Conservation (phyloP, 2,113 vertebrate species). For the Pristiophorus japonicus region DNA sequence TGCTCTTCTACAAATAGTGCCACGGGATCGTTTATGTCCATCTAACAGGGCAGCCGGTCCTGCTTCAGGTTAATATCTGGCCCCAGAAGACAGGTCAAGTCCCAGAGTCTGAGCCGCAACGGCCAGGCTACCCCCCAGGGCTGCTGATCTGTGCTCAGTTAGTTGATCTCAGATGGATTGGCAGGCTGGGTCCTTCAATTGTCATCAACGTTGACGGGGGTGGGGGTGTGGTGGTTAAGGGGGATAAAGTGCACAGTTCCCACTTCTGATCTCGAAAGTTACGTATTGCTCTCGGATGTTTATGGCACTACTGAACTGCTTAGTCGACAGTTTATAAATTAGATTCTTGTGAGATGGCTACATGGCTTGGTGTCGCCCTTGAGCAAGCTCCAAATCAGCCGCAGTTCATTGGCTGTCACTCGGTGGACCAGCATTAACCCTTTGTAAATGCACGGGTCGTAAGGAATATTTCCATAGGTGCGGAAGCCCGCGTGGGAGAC, state of each 20-base stretch:
- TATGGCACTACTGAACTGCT: not conserved
- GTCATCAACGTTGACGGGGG: too few relatives aligned
- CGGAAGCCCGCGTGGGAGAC: not conserved
- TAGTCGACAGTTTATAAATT: not conserved
- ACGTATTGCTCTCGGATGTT: not conserved
- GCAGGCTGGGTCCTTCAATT: not conserved
- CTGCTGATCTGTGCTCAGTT: not conserved
- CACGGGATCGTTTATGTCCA: not conserved
- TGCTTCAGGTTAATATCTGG: not conserved
- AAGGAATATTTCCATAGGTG: not conserved
- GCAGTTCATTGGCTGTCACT: not conserved
- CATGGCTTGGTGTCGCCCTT: not conserved
- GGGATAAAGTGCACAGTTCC: not conserved
- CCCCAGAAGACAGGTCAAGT: not conserved
- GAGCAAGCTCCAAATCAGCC: constrained; percentile 29
- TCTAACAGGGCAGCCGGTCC: not conserved
- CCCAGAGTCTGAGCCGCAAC: not conserved
- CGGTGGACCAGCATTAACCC: not conserved
- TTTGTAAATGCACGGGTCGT: not conserved
- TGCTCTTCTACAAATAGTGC: not conserved
- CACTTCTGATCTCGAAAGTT: not conserved
- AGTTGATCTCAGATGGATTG: not conserved
- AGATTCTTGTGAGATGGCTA: not conserved
- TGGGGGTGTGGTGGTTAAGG: not conserved
- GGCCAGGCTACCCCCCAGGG: not conserved